These are phyloP conservation scores for Eriosoma lanigerum DNA, from an alignment of 1,140 invertebrate species.

Conservation along the genomic window DNA sequence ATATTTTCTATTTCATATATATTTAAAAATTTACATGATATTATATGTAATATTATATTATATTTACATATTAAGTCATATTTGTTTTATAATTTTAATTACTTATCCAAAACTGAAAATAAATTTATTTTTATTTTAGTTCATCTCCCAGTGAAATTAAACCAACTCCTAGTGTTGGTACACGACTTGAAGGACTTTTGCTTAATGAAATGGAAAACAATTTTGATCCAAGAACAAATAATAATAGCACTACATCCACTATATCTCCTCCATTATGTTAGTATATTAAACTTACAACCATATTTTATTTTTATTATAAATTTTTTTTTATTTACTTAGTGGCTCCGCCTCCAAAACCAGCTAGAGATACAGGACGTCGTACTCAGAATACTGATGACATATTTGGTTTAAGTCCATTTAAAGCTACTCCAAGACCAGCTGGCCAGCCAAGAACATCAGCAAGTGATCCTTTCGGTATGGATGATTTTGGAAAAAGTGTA, in stretches of 20 bases:
- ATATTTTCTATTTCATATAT: too few species aligned
- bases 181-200: conserved; percentile 78
- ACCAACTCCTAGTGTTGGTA: conserved; percentile 66
- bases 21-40: too few species aligned
- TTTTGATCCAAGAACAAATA: conserved; percentile 72
- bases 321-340: conserved; percentile 46
- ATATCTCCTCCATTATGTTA: conserved; percentile 54
- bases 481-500: conserved; percentile 63
- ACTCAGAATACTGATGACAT: conserved; percentile 50
- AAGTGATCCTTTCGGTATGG: conserved; percentile 76
- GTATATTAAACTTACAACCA: conserved; percentile 38
- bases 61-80: too few species aligned
- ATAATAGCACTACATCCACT: neutral
- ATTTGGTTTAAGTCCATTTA: conserved; percentile 54
- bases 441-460: conserved; percentile 33
- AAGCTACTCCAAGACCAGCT: conserved; percentile 38
- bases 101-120: too few species aligned
- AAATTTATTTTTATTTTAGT: conserved; percentile 17
- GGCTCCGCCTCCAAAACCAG: conserved; percentile 54
- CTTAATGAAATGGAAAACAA: conserved; percentile 78
- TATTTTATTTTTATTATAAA: neutral
- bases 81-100: too few species aligned
- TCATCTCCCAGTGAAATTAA: neutral
- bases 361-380: conserved; percentile 52
- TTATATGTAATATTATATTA: too few species aligned